Base-by-base conservation (phyloP, 2,797 vertebrate species). In the Sebastolobus alascanus region DNA sequence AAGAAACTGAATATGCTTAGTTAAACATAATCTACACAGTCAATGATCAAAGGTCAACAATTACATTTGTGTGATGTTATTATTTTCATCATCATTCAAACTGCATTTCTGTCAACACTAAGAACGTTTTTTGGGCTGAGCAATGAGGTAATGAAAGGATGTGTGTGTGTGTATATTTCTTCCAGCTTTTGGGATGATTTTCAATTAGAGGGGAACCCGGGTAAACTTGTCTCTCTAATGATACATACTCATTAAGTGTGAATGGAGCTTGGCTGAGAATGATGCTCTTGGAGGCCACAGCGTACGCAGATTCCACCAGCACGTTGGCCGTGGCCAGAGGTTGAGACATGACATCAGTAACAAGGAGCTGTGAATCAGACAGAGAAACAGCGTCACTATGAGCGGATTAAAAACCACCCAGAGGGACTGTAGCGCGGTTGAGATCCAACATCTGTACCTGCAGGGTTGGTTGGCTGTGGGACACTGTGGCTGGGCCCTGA, bases 341-440 rank as follows among this genome's bases (percentile, higher is more conserved):
- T 83, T 97, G 97, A 52, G 98, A 99, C 89, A 99, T 96, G 82
- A 98, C 96, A 56, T 99, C 95, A 3, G 97, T 98, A 75, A 99
- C 96, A 58, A 97, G 97, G 56, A 99, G 96, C 99, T 99, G 94
- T 61, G 77, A 84, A 83, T 86, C 69, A 93, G 43, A 73, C 55
- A 74, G 61, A 83, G 29, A 58, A 8, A 84, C 2, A 55, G 11
- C 0, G 1, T 90, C 59, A 88, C 9, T 4, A 4, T 8, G 18
- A 60, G 50, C 2, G 2, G 5, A 72, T 40, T 22, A n/a, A 59
- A 80, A 72, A 46, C 1, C 29, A n/a, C 5, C 3, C 2, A 16
- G 58, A 43, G n/a, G 46, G 10, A 54, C 3, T 25, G 56, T 0
- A 14, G 54, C 2, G 5, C 0, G 16, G 9, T 4, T 16, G 1